Conservation (phyloP, 2,113 vertebrate species). For the Pelmatolapia mariae region DNA sequence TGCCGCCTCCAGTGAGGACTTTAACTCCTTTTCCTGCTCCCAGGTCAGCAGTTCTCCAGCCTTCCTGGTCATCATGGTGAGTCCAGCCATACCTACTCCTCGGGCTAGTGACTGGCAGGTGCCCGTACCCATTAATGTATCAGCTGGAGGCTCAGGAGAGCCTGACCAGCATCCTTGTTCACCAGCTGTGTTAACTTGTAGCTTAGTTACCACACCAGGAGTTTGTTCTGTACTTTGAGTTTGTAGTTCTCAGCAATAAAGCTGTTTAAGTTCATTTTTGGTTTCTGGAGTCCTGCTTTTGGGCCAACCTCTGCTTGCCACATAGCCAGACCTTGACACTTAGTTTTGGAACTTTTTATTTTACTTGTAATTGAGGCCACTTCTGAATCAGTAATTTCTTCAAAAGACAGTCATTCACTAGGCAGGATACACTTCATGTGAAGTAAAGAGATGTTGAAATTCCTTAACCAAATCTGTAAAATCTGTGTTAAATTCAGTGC, state of each 20-base stretch:
- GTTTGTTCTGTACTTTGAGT: background rate
- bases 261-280: background rate
- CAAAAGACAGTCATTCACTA: background rate
- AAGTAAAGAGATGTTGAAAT: background rate
- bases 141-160: background rate
- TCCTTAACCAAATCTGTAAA: background rate
- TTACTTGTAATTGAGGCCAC: background rate
- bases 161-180: background rate
- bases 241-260: background rate
- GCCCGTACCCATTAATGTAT: background rate
- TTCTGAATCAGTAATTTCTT: background rate
- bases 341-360: background rate
- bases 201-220: background rate
- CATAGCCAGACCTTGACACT: background rate
- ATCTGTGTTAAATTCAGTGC: background rate
- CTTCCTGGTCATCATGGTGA: background rate
- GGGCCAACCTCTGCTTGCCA: background rate
- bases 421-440: background rate
- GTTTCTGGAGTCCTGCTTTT: background rate
- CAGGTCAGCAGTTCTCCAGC: background rate
- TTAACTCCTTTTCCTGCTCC: background rate
- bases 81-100: background rate
- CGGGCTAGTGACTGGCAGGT: rapidly evolving
- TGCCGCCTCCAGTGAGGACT: background rate
- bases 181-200: background rate